Evolutionary conservation across 2,113 vertebrate genomes (phyloP), one percentile per base, ranked within the genome.

Genomic region (Indicator indicator): DNA sequence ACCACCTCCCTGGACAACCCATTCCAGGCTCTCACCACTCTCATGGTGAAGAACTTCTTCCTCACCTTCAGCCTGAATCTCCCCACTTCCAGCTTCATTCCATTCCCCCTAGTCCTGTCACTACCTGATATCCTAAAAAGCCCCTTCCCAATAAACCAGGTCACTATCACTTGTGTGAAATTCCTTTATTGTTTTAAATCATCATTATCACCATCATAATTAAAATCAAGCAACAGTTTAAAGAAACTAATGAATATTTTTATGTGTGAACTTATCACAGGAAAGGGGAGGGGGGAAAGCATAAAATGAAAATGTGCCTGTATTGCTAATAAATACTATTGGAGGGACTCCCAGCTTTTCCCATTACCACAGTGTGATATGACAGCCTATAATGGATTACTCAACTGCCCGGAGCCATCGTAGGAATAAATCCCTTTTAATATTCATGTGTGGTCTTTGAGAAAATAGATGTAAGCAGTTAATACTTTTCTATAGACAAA

Each of bases 391-490:
- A 98, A 97, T 97, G 96, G 96, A 98, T 98, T 97, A 96, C 96
- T 97, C 93, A 95, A 95, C 95, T 96, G 95, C 96, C 97, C 46
- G 81, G 86, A 97, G 96, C 94, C 96, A 96, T 97, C 93, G 96
- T 95, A 95, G 94, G 95, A 95, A 97, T 97, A 97, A 97, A 97
- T 97, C 93, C 96, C 90, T 97, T 97, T 98, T 97, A 97, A 98
- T 97, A 98, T 98, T 97, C 97, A 97, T 97, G 97, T 96, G 89
- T 63, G 50, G 97, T 96, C 95, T 97, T 97, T 97, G 97, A 96
- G 96, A 95, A 97, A 97, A 98, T 97, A 97, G 96, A 98, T 97
- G 97, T 96, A 97, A 97, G 96, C 89, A 96, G 96, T 97, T 97
- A 97, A 97, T 97, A 97, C 96, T 97, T 97, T 97, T 93, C 96